Conservation (phyloP, 2,888 invertebrate genomes). For the Rhamphomyia laevipes region DNA sequence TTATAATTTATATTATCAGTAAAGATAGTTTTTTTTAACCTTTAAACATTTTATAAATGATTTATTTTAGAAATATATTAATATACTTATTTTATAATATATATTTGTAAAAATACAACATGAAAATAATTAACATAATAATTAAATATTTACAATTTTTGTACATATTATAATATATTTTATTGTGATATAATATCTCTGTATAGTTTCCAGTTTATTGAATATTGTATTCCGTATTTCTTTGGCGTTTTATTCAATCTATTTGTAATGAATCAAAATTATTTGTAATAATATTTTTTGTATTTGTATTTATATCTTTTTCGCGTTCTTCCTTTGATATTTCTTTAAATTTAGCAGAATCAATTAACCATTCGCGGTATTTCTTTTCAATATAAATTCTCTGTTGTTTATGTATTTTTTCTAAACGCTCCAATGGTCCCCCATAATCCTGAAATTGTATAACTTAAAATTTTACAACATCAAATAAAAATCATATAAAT, state of each 20-base stretch:
- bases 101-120: too few species aligned
- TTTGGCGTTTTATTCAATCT: neutral
- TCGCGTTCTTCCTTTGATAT: neutral
- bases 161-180: too few species aligned
- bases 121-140: too few species aligned
- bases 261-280: neutral
- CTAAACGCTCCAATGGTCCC: conserved; percentile 43
- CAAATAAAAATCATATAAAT: conserved; percentile 1
- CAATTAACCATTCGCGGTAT: conserved; percentile 50
- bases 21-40: too few species aligned
- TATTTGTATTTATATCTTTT: neutral
- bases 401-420: conserved; percentile 45
- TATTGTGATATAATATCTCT: too few species aligned
- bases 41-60: too few species aligned
- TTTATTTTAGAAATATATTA: too few species aligned
- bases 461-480: neutral
- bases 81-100: too few species aligned
- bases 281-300: neutral
- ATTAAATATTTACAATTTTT: too few species aligned
- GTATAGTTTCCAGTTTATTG: too few species aligned
- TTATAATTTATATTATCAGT: too few species aligned
- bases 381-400: conserved; percentile 44
- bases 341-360: conserved; percentile 22
- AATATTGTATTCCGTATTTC: too few species aligned
- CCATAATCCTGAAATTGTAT: conserved; percentile 44